These are phyloP conservation scores for Griposia aprilina DNA, from an alignment of 2,888 invertebrate species.

Conservation along the genomic window DNA sequence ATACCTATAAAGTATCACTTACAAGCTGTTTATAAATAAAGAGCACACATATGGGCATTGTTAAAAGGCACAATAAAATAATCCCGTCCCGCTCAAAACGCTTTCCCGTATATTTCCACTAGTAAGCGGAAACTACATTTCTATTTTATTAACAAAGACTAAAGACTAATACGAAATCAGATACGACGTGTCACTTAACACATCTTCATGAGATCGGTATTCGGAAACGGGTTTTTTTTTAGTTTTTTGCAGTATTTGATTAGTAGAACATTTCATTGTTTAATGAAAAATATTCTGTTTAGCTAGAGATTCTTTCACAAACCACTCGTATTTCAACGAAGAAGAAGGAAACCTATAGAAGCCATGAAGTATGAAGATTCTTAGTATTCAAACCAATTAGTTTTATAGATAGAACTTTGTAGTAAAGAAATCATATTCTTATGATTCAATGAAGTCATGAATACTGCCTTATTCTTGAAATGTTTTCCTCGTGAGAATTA, in stretches of 20 bases:
- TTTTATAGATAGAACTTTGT: neutral
- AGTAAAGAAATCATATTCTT: neutral
- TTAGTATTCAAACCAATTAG: neutral
- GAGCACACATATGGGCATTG: neutral
- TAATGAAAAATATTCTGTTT: neutral
- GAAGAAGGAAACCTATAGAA: neutral
- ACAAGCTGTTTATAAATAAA: neutral
- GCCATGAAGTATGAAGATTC: neutral
- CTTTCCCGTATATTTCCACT: constrained; percentile 27
- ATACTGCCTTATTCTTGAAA: neutral
- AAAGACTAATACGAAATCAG: constrained; percentile 13
- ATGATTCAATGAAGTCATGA: neutral
- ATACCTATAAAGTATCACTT: no score
- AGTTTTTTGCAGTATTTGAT: constrained; percentile 3
- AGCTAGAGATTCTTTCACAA: neutral
- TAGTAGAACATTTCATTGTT: constrained; percentile 15
- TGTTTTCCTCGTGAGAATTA: neutral
- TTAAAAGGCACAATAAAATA: neutral
- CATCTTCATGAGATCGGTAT: constrained; percentile 25
- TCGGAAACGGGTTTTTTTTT: constrained; percentile 32
- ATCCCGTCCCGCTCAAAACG: neutral
- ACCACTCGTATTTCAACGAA: neutral
- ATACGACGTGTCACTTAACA: constrained; percentile 46
- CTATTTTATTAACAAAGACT: constrained; percentile 55
- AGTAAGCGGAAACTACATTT: constrained; percentile 33